Conservation (phyloP, 2,888 invertebrate genomes). For the Therioaphis trifolii region DNA sequence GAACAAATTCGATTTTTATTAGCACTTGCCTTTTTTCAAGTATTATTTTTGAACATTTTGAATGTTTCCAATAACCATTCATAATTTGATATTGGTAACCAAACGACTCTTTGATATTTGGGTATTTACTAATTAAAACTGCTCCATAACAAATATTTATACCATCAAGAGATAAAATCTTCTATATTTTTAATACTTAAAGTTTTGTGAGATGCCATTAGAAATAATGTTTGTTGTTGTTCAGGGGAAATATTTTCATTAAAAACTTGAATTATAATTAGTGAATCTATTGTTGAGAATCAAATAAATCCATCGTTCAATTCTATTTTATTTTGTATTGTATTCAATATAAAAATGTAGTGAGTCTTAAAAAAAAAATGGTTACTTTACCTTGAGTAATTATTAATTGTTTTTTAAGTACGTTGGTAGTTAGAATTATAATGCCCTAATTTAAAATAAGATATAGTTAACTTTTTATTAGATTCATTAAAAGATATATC, state of each 20-base stretch:
- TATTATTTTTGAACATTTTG: conserved; percentile 1
- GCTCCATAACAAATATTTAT: not conserved
- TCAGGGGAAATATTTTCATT: not conserved
- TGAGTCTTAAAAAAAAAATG: not conserved
- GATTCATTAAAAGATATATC: not conserved
- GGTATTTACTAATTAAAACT: not conserved
- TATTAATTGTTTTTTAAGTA: not conserved
- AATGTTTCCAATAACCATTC: conserved; percentile 6
- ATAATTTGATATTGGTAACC: not conserved
- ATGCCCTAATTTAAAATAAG: not conserved
- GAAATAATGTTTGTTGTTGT: not conserved
- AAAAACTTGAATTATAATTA: not conserved
- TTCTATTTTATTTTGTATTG: no score
- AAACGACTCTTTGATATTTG: not conserved
- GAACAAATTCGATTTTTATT: not conserved
- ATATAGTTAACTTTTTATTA: conserved; percentile 6
- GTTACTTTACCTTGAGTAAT: conserved; percentile 10
- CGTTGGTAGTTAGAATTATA: conserved; percentile 1
- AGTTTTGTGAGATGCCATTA: not conserved
- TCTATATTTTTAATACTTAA: not conserved
- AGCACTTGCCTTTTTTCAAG: not conserved
- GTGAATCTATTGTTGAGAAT: not conserved
- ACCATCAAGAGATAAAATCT: not conserved
- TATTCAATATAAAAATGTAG: no score
- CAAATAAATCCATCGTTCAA: not conserved